Percentiles rank a stretch among this genome's conserved stretches.
These are phyloP conservation scores for Hermodice carunculata DNA, from an alignment of 2,888 invertebrate species.

Conservation along the genomic window DNA sequence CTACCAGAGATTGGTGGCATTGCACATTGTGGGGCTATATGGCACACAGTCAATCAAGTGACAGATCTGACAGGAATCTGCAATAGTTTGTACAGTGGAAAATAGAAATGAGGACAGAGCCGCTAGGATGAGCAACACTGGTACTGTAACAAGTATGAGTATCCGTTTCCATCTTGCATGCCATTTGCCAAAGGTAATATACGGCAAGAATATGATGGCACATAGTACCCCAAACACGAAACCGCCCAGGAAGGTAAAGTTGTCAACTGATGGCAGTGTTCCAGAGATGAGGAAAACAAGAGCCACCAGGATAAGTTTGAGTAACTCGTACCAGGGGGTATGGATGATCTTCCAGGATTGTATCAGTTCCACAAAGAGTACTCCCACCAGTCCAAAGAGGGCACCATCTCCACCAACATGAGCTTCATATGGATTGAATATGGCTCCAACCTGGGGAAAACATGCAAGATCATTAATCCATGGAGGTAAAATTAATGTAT, in stretches of 20 bases:
- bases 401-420: conserved; percentile 52
- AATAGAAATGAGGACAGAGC: conserved; percentile 42
- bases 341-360: conserved; percentile 54
- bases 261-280: conserved; percentile 50
- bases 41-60: not conserved
- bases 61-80: not conserved
- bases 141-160: conserved; percentile 28
- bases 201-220: conserved; percentile 52
- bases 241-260: conserved; percentile 47
- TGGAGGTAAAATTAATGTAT: too few species aligned
- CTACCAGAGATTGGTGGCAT: not conserved
- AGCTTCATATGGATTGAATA: conserved; percentile 32
- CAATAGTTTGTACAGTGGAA: conserved; percentile 41
- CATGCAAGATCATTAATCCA: too few species aligned
- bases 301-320: conserved; percentile 39
- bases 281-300: conserved; percentile 43
- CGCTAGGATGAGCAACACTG: conserved; percentile 29
- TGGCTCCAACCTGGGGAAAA: conserved; percentile 36
- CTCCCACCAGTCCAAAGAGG: conserved; percentile 51
- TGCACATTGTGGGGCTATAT: not conserved
- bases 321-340: conserved; percentile 41
- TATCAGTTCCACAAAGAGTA: conserved; percentile 48
- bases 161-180: conserved; percentile 36
- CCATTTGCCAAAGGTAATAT: conserved; percentile 51
- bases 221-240: conserved; percentile 47